These are phyloP conservation scores for Paratrypauchen microcephalus DNA, from an alignment of 2,797 vertebrate genomes.

Conservation along the genomic window DNA sequence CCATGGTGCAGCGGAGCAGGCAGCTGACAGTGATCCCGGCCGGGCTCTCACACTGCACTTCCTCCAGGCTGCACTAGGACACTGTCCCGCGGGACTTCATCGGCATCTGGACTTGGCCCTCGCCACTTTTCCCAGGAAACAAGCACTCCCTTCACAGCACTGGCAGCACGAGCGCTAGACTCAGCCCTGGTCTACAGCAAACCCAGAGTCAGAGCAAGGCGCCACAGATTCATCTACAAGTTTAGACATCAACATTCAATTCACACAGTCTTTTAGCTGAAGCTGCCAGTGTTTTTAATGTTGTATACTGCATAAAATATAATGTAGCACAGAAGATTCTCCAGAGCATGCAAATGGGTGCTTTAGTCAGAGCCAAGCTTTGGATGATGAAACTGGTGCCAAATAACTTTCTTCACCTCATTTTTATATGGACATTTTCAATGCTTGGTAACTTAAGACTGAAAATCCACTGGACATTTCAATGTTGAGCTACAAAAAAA, in stretches of 20 bases:
- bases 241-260: slow-evolving; percentile 19
- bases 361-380: slow-evolving; percentile 26
- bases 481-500: background rate
- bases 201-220: slow-evolving; percentile 44
- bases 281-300: slow-evolving; percentile 6
- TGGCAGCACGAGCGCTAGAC: slow-evolving; percentile 71
- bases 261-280: slow-evolving; percentile 11
- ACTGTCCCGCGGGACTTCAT: slow-evolving; percentile 79
- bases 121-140: slow-evolving; percentile 91
- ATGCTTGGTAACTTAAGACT: slow-evolving; percentile 1
- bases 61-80: slow-evolving; percentile 78
- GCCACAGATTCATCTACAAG: slow-evolving; percentile 36
- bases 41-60: slow-evolving; percentile 79
- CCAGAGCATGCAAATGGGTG: slow-evolving; percentile 15
- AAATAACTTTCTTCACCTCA: slow-evolving; percentile 26
- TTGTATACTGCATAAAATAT: slow-evolving; percentile 7
- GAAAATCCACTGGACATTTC: slow-evolving; percentile 8
- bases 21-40: slow-evolving; percentile 76
- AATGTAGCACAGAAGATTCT: background rate
- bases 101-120: slow-evolving; percentile 91
- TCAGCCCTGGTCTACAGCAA: slow-evolving; percentile 28
- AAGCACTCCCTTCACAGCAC: slow-evolving; percentile 79
- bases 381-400: slow-evolving; percentile 26
- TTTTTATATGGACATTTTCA: slow-evolving; percentile 8
- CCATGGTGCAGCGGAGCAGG: slow-evolving; percentile 63